Evolutionary conservation across 2,888 invertebrate genomes (phyloP).

Genomic region (Tetanocera ferruginea): DNA sequence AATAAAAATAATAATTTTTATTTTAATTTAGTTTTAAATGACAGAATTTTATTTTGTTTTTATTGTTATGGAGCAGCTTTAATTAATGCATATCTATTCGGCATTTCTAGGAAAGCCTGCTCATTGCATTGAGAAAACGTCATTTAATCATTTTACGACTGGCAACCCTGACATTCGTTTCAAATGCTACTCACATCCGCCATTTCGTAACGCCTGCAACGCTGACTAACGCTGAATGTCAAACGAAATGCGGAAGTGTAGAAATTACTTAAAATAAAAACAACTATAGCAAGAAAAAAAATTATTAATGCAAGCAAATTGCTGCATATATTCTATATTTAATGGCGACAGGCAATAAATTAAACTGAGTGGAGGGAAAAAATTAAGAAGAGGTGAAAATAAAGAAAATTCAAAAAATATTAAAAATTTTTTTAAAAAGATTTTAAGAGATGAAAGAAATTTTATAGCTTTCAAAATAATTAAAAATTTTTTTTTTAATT

Average conservation of each 20-base stretch:
- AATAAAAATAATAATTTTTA: no score
- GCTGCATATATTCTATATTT: slow-evolving; percentile 17
- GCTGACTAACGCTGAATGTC: slow-evolving; percentile 14
- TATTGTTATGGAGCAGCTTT: no score
- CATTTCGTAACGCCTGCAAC: neutral
- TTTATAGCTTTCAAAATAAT: neutral
- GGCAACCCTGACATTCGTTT: neutral
- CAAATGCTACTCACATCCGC: neutral
- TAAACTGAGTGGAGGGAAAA: neutral
- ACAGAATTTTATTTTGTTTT: no score
- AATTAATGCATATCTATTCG: no score
- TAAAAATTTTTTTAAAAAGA: neutral
- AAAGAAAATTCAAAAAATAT: neutral
- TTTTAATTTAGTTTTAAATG: no score
- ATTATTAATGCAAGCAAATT: neutral
- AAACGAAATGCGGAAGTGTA: slow-evolving; percentile 28
- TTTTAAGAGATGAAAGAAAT: neutral
- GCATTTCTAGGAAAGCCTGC: neutral
- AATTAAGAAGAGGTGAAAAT: neutral
- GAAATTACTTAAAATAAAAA: neutral
- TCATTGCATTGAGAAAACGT: neutral
- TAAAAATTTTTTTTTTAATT: no score
- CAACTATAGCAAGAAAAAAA: neutral
- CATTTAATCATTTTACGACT: neutral
- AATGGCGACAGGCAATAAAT: slow-evolving; percentile 1